Conservation (phyloP, 2,113 vertebrate genomes). For the Morphnarchus princeps region DNA sequence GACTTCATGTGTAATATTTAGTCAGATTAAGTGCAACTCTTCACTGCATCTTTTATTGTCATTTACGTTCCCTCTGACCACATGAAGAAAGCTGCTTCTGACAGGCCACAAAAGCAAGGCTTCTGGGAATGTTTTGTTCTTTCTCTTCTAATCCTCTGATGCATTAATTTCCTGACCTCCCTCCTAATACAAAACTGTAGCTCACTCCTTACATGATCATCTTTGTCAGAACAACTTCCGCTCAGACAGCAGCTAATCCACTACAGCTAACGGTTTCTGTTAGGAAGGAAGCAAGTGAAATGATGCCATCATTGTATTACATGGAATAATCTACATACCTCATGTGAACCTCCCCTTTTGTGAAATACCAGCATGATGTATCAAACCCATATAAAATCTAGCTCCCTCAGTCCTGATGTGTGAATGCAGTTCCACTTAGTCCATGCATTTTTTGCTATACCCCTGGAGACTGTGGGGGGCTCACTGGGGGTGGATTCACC, state of each 20-base stretch:
- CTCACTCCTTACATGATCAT: neutral
- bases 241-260: neutral
- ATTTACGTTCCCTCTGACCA: neutral
- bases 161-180: neutral
- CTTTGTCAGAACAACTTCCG: neutral
- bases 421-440: neutral
- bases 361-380: neutral
- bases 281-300: neutral
- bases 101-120: neutral
- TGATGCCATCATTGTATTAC: neutral
- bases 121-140: neutral
- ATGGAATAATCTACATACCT: neutral
- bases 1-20: neutral
- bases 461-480: fast-evolving
- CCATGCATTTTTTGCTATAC: neutral
- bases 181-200: neutral
- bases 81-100: neutral
- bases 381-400: neutral
- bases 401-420: neutral
- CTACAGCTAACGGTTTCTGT: slow-evolving; percentile 6
- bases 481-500: neutral
- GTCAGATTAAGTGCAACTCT: neutral
- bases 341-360: neutral
- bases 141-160: neutral
- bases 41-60: neutral